Evolutionary conservation across 2,113 vertebrate genomes (phyloP).

Genomic region (Axis porcinus): DNA sequence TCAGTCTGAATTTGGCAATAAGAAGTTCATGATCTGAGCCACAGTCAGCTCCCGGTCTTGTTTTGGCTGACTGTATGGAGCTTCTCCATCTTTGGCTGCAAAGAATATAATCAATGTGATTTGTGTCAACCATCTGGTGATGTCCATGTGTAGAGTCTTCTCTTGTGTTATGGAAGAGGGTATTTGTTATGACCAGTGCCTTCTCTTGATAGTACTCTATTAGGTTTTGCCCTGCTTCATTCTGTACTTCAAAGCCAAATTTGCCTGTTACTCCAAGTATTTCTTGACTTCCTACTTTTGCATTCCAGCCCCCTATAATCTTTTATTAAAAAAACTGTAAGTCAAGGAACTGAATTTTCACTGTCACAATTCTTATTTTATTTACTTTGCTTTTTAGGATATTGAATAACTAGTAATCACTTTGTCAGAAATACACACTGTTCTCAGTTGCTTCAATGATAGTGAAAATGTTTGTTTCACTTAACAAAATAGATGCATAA

Average conservation of each 20-base stretch:
- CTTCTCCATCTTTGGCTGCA: not conserved
- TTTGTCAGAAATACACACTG: not conserved
- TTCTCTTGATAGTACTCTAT: not conserved
- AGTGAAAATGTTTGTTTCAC: not conserved
- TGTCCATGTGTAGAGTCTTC: not conserved
- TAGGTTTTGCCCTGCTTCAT: not conserved
- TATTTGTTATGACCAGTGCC: not conserved
- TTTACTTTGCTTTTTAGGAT: not conserved
- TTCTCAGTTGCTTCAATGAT: not conserved
- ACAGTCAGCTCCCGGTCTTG: not conserved
- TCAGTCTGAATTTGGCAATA: not conserved
- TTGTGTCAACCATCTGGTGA: not conserved
- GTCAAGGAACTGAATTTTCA: slow-evolving; percentile 26
- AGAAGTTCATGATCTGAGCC: not conserved
- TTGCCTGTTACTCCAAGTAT: not conserved
- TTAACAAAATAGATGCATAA: not conserved
- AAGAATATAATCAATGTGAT: not conserved
- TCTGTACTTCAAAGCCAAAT: not conserved
- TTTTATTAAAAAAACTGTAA: not conserved
- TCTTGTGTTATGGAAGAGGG: not conserved
- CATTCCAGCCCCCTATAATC: not conserved
- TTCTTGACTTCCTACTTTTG: not conserved
- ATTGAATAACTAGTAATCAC: not conserved
- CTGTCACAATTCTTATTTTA: not conserved
- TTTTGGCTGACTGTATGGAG: not conserved